Conservation (phyloP, 2,888 invertebrate genomes). For the Caradrina kadenii region DNA sequence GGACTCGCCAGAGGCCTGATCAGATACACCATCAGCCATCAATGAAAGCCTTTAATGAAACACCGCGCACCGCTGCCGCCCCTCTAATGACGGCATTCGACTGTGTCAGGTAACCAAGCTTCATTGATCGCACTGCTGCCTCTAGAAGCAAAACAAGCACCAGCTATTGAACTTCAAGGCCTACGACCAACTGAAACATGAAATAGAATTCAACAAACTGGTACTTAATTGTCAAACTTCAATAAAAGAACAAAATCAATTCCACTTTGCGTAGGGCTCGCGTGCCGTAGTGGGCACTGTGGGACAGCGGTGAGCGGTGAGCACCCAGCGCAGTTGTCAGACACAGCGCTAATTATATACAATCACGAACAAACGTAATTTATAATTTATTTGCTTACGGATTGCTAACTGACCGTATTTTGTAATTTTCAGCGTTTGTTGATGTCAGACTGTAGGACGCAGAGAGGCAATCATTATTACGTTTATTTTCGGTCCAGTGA, state of each 20-base stretch:
- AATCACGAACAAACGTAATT: conserved; percentile 37
- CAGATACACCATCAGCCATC: no score
- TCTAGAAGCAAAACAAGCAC: no score
- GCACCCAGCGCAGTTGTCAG: conserved; percentile 1
- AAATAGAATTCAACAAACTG: neutral
- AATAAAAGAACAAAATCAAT: neutral
- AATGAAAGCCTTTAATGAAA: no score
- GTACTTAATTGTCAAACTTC: neutral
- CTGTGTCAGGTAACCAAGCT: no score
- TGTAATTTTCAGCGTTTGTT: conserved; percentile 7
- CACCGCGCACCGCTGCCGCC: no score
- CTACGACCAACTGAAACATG: neutral
- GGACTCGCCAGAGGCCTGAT: neutral
- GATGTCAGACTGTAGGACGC: neutral
- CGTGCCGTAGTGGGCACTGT: conserved; percentile 10
- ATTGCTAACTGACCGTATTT: conserved; percentile 10
- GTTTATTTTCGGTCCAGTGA: neutral
- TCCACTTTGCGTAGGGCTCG: neutral
- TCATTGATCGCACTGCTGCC: no score
- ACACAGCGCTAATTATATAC: conserved; percentile 23
- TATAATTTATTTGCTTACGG: conserved; percentile 25
- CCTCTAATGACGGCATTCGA: no score
- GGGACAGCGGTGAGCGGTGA: neutral
- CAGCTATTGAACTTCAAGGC: neutral
- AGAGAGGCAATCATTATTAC: neutral